These are phyloP conservation scores for Vulpes vulpes DNA, from an alignment of 2,113 vertebrate species.

Conservation along the genomic window DNA sequence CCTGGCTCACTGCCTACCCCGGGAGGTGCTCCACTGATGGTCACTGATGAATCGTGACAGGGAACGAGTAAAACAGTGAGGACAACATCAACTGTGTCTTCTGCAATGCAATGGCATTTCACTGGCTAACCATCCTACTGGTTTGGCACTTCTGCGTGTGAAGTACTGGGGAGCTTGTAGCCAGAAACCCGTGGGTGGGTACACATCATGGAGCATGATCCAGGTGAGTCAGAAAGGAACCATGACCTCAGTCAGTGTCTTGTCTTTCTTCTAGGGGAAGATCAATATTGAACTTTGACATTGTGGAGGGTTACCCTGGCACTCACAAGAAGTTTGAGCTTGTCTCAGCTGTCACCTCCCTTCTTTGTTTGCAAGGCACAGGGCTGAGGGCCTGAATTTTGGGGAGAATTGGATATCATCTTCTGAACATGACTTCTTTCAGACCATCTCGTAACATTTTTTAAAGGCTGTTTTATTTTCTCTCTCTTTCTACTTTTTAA, in stretches of 20 bases:
- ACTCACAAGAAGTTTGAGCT: neutral
- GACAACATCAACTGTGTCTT: neutral
- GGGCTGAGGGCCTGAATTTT: neutral
- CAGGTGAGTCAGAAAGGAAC: conserved; percentile 44
- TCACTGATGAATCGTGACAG: neutral
- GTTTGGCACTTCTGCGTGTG: conserved; percentile 53
- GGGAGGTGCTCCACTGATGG: neutral
- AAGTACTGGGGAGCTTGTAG: conserved; percentile 36
- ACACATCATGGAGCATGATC: neutral
- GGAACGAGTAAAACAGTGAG: neutral
- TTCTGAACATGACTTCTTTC: neutral
- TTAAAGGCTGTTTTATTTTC: neutral
- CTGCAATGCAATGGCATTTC: neutral
- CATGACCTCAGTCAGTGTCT: neutral
- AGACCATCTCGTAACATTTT: neutral
- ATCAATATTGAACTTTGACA: conserved; percentile 66
- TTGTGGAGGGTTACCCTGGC: conserved; percentile 38
- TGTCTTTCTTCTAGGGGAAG: conserved; percentile 62
- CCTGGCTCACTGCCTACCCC: neutral
- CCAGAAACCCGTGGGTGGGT: conserved; percentile 25
- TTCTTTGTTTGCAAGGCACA: neutral
- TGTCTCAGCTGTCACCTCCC: neutral
- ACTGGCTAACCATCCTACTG: conserved; percentile 39
- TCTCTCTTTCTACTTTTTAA: neutral
- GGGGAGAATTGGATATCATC: neutral